Evolutionary conservation across 2,797 vertebrate genomes (phyloP), one percentile per base, ranked within the genome.

Genomic region (Vultur gryphus): DNA sequence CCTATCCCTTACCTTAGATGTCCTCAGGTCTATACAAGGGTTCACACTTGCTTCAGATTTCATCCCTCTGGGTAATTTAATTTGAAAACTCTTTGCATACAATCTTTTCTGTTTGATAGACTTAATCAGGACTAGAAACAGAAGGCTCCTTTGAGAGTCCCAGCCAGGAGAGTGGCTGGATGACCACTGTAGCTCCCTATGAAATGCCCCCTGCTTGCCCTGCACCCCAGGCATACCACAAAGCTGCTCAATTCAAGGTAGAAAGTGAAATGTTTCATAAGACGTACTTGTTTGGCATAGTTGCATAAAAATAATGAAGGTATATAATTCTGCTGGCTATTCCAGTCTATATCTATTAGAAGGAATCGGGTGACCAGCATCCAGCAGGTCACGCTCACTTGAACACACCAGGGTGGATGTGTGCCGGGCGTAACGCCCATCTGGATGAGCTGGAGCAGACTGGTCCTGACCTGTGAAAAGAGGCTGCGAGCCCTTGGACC

Each of bases 351-450:
- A 55, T 31, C 24, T 71, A 6, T 37, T 21, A 44, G 28, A 28
- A 71, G 28, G 35, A 54, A 57, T 39, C 1, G 0, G 11, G 37
- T 26, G 14, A 16, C 15, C 41, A 44, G 16, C 9, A 64, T 18
- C 48, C 44, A 24, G 11, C 55, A 81, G 69, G 46, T 23, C 57
- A 52, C 2, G 0, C n/a, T 61, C 28, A 54, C 51, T 13, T 54
- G 44, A 48, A 64, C n/a, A 20, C 0, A 0, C 15, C n/a, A 78
- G 21, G 17, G 8, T 43, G 11, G 29, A 33, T 9, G 19, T 37
- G 29, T 2, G 9, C 24, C 5, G 6, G 10, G 13, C 3, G 5
- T 18, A 65, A 16, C 23, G 31, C 20, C 14, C 4, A 1, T 13
- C 33, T 66, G 29, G 25, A 21, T 2, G 3, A 48, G 25, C 21